Percentiles rank a stretch among this genome's conserved stretches.
Conservation (phyloP, 2,888 invertebrate genomes). For the Cyrtodaria siliqua region DNA sequence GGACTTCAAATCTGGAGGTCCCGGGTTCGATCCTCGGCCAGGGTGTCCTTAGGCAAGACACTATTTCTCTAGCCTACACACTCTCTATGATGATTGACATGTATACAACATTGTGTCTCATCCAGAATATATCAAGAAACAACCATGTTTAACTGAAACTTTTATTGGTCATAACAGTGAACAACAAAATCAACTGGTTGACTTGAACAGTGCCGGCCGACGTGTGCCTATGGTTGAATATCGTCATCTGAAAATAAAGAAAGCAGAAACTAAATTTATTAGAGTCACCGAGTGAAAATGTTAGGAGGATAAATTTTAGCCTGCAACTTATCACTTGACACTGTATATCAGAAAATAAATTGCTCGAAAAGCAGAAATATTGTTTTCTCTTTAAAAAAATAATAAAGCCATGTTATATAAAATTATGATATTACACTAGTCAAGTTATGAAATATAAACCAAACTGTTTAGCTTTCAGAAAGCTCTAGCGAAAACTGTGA, state of each 20-base stretch:
- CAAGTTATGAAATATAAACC: neutral
- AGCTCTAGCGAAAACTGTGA: too few species aligned
- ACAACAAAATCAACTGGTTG: slow-evolving; percentile 10
- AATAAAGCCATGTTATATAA: slow-evolving; percentile 5
- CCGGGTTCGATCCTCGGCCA: too few species aligned
- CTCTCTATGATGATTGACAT: too few species aligned
- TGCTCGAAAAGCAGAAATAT: slow-evolving; percentile 2
- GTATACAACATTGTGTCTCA: too few species aligned
- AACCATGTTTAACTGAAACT: too few species aligned
- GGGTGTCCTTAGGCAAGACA: slow-evolving; percentile 7
- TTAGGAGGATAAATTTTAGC: too few species aligned
- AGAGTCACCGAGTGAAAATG: too few species aligned
- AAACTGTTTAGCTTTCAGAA: too few species aligned
- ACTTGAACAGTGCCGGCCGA: slow-evolving; percentile 5
- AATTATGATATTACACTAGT: slow-evolving; percentile 8
- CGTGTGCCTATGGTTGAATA: slow-evolving; percentile 7
- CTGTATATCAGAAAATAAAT: slow-evolving; percentile 12
- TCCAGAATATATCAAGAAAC: too few species aligned
- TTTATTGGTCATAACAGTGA: too few species aligned
- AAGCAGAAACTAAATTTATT: too few species aligned
- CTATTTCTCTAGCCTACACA: slow-evolving; percentile 8
- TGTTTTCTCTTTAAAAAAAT: slow-evolving; percentile 3
- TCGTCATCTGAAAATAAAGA: neutral
- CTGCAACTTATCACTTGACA: slow-evolving; percentile 5
- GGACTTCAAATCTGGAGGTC: too few species aligned